Evolutionary conservation across 2,113 vertebrate species (phyloP), one percentile per base, ranked within the genome.

Genomic region (Thinocorus orbignyianus): DNA sequence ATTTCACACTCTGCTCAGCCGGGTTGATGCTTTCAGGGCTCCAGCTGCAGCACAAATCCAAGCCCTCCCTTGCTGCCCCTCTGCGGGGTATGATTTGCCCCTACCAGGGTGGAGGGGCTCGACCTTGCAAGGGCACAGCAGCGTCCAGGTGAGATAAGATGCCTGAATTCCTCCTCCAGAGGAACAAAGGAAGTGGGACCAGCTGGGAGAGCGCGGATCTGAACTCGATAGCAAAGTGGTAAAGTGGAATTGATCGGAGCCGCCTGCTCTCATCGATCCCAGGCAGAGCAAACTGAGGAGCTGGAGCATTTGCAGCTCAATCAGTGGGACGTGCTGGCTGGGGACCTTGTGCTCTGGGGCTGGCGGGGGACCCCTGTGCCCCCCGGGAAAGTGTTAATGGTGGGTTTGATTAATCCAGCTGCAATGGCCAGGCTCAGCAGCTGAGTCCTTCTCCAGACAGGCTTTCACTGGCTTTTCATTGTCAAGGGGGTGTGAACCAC

Each of bases 231-330:
- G 84, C 81, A 54, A 54, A 88, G 81, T 3, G 10, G 41, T 82
- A 86, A 96, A 95, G 74, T 95, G 92, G 76, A 94, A 97, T 94
- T 95, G 95, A 96, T 96, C 35, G 35, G 85, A 88, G 71, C 85
- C 3, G 62, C 85, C 90, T 54, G 60, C 71, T 5, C 35, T 77
- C 68, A 96, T 96, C 11, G 82, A 96, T 96, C 79, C 3, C 66
- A 93, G 84, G 74, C 83, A 69, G 74, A 77, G 92, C 68, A 85
- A 81, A 88, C 87, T 33, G 12, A 86, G 74, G 78, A 90, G 74
- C 90, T 70, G 92, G 30, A 92, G 88, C 71, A 19, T 92, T 91
- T 95, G 93, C 87, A 95, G 94, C 93, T 97, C 94, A 90, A 92
- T 96, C 94, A 92, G 87, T 69, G 54, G 1, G 1, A 58, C 3